A percentile compares a stretch with the other conserved stretches of the same genome.
Conservation (phyloP, 2,113 vertebrate species). For the Odontesthes bonariensis region DNA sequence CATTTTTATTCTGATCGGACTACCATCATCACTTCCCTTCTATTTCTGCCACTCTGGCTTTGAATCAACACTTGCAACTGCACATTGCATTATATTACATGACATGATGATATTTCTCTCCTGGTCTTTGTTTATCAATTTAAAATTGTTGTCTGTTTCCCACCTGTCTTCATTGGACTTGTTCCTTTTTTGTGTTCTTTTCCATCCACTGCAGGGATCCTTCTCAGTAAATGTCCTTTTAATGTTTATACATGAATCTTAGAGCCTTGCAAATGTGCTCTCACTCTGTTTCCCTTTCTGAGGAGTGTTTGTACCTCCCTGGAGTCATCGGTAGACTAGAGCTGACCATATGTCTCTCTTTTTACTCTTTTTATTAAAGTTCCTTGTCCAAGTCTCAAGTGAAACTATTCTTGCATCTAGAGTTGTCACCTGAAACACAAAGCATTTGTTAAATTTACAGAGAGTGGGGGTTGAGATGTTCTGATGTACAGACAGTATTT, state of each 20-base stretch:
- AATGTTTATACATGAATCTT: not conserved
- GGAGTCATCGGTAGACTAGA: not conserved
- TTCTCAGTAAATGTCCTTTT: not conserved
- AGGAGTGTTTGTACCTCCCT: not conserved
- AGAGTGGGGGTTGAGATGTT: no score
- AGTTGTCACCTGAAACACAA: not conserved
- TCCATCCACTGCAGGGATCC: not conserved
- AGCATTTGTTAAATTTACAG: no score
- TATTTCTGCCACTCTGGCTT: no score
- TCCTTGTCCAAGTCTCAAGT: not conserved
- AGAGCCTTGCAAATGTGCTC: slow-evolving; percentile 13
- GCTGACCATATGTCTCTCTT: not conserved
- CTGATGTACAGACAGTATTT: no score
- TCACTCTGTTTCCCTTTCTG: not conserved
- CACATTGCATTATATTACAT: no score
- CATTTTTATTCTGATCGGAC: no score
- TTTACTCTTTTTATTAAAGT: not conserved
- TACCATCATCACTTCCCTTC: no score
- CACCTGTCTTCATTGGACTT: not conserved
- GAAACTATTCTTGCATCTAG: not conserved
- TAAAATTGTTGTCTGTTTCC: not conserved
- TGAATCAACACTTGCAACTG: no score
- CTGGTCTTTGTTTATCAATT: not conserved
- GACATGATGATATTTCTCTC: slow-evolving; percentile 1
- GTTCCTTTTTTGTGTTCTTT: not conserved